phyloP scores from a whole-genome alignment of 2,797 vertebrate genomes.

The Alauda arvensis region DNA sequence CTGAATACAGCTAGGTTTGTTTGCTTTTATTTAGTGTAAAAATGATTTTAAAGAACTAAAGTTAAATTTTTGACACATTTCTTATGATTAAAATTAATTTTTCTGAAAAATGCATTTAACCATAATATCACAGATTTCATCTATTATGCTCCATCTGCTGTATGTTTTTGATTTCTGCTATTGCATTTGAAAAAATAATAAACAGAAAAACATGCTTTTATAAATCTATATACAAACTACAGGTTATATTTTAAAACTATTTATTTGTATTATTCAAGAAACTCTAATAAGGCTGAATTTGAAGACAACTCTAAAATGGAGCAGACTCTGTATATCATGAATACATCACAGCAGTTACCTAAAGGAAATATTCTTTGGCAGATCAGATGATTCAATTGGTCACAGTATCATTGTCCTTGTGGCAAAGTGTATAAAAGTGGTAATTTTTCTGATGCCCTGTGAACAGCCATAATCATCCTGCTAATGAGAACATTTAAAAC shows the following conservation, averaged over 20 bases:
- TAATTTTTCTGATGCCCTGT: slow-evolving; percentile 20
- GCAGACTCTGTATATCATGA: not conserved
- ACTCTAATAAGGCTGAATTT: not conserved
- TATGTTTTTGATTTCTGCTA: not conserved
- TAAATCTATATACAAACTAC: not conserved
- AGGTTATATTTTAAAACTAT: not conserved
- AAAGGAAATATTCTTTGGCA: not conserved
- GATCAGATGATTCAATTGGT: not conserved
- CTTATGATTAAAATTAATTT: not conserved
- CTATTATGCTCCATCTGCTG: not conserved
- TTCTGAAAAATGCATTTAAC: not conserved
- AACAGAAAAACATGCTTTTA: not conserved
- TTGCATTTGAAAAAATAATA: not conserved
- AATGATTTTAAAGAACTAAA: fast-evolving
- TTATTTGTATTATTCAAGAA: not conserved
- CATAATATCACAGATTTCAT: not conserved
- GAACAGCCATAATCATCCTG: slow-evolving; percentile 37
- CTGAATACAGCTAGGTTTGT: not conserved
- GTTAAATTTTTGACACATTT: not conserved
- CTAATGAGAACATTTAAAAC: slow-evolving; percentile 45
- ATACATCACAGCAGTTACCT: not conserved
- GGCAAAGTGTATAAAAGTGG: not conserved
- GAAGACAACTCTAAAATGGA: not conserved
- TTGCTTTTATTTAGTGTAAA: not conserved
- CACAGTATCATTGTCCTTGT: not conserved